Percentiles rank a stretch among this genome's conserved stretches.
Conservation (phyloP, 2,113 vertebrate genomes). For the Scartelaos histophorus region DNA sequence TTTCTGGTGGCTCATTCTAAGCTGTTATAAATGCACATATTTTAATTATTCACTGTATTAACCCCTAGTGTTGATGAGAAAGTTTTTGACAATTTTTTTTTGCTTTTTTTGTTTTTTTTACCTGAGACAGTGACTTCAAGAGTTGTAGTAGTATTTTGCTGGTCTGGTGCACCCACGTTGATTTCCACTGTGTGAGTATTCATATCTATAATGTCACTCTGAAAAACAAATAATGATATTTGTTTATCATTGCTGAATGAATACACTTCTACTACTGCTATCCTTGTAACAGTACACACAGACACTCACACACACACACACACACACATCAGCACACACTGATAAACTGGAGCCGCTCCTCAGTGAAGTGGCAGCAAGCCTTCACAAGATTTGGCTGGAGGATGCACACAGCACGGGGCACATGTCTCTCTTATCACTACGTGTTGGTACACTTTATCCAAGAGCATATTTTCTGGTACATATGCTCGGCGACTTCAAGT, state of each 20-base stretch:
- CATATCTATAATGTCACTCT: slow-evolving; percentile 67
- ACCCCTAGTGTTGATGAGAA: too few species aligned
- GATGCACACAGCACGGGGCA: slow-evolving; percentile 42
- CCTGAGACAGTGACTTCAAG: slow-evolving; percentile 87
- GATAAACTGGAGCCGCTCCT: slow-evolving; percentile 55
- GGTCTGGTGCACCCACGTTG: slow-evolving; percentile 78
- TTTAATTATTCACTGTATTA: too few species aligned
- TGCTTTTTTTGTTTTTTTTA: slow-evolving; percentile 59
- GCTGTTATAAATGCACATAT: too few species aligned
- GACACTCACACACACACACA: not conserved
- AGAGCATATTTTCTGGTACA: slow-evolving; percentile 36
- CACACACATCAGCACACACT: slow-evolving; percentile 33
- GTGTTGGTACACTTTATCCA: slow-evolving; percentile 38
- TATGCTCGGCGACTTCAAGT: not conserved
- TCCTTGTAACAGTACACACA: not conserved
- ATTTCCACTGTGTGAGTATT: slow-evolving; percentile 79
- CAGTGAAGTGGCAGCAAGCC: slow-evolving; percentile 52
- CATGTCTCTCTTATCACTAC: slow-evolving; percentile 51
- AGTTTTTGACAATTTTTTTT: too few species aligned
- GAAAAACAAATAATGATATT: slow-evolving; percentile 32
- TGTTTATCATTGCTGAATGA: not conserved
- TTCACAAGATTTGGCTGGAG: slow-evolving; percentile 38
- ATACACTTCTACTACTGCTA: not conserved
- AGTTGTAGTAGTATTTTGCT: slow-evolving; percentile 78
- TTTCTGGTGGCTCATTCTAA: too few species aligned